Conservation (phyloP, 1,140 invertebrate species). For the Ooceraea biroi region DNA sequence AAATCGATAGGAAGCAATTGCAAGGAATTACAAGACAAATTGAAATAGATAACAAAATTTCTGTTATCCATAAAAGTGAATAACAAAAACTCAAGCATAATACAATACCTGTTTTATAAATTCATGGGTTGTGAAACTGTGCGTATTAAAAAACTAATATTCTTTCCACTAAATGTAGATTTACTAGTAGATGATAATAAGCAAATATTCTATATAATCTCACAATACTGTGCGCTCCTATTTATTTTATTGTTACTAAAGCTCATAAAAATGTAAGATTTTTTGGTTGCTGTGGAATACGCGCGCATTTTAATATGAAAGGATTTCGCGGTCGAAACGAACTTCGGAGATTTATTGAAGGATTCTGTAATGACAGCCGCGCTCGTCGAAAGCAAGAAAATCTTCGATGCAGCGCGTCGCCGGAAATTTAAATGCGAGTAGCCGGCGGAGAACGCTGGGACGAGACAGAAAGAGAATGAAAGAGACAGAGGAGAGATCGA, state of each 20-base stretch:
- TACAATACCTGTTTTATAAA: background rate
- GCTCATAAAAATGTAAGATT: constrained; percentile 11
- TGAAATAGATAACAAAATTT: too few species aligned
- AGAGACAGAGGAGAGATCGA: constrained; percentile 28
- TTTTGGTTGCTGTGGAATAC: background rate
- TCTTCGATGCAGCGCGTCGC: constrained; percentile 37
- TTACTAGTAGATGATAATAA: background rate
- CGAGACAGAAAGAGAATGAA: background rate
- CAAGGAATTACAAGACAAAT: background rate
- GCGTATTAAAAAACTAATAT: background rate
- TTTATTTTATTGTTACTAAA: background rate
- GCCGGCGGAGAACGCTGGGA: constrained; percentile 29
- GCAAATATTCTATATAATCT: background rate
- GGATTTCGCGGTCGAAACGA: constrained; percentile 5
- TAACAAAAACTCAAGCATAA: background rate
- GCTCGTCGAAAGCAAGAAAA: constrained; percentile 46
- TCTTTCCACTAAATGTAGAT: background rate
- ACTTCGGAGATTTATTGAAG: constrained; percentile 51
- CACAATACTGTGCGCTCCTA: background rate
- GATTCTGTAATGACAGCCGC: constrained; percentile 53
- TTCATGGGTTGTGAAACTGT: background rate
- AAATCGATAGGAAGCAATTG: constrained; percentile 18
- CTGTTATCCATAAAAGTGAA: background rate
- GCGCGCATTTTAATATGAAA: constrained; percentile 54
- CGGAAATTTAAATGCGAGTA: constrained; percentile 55